Conservation (phyloP, 2,888 invertebrate species). For the Druceiella hillmani region DNA sequence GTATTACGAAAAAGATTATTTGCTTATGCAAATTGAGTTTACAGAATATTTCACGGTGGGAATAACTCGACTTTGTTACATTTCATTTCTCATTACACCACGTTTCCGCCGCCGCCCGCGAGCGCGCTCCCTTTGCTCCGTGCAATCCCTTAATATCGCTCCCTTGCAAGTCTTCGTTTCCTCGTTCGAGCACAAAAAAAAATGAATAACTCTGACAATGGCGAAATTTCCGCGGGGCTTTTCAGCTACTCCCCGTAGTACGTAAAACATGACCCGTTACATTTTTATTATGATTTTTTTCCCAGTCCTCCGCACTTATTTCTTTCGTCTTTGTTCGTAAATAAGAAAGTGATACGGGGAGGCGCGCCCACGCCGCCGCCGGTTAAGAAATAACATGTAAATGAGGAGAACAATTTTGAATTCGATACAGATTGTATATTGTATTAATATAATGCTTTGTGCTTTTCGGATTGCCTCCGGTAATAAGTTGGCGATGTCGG, state of each 20-base stretch:
- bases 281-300: conserved; percentile 46
- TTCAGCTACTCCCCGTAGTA: conserved; percentile 43
- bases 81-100: conserved; percentile 44
- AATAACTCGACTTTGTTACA: conserved; percentile 47
- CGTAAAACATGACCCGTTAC: conserved; percentile 42
- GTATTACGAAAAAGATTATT: no score
- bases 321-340: conserved; percentile 38
- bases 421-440: no score
- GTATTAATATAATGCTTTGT: no score
- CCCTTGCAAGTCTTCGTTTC: conserved; percentile 9
- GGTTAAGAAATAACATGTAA: conserved; percentile 51
- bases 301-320: conserved; percentile 51
- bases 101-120: conserved; percentile 10
- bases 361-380: conserved; percentile 30
- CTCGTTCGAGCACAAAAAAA: conserved; percentile 12
- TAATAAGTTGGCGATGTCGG: no score
- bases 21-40: conserved; percentile 57
- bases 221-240: conserved; percentile 36
- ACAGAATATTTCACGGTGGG: conserved; percentile 42
- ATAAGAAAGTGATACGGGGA: conserved; percentile 47
- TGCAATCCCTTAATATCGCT: conserved; percentile 50
- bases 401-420: no score
- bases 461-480: no score
- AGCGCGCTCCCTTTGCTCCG: no score
- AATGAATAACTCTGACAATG: no score